phyloP scores from a whole-genome alignment of 92 coral and sea anemone genomes.

The Phenganax subtilis region DNA sequence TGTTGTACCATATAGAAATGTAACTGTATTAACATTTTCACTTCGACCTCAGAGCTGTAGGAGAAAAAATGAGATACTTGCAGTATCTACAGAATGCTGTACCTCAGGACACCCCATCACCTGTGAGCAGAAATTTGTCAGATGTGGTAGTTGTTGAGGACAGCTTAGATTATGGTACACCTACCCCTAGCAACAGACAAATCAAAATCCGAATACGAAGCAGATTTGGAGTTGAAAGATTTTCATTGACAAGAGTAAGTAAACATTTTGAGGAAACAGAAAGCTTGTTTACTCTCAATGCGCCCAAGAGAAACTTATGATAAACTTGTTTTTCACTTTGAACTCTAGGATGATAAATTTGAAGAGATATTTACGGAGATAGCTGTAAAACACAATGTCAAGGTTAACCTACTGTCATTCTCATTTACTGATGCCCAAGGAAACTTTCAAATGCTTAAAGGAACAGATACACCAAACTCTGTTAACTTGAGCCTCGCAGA shows the following conservation, averaged over 20 bases:
- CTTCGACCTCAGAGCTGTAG: conserved; percentile 47
- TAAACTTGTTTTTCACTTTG: neutral
- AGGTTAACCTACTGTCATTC: conserved; percentile 63
- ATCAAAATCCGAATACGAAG: conserved; percentile 74
- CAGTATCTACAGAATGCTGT: conserved; percentile 31
- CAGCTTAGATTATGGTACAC: conserved; percentile 30
- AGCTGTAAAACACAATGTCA: conserved; percentile 57
- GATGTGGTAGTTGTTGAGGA: conserved; percentile 53
- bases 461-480: conserved; percentile 67
- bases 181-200: conserved; percentile 61
- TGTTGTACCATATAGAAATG: neutral
- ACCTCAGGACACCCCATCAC: conserved; percentile 18
- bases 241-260: conserved; percentile 63
- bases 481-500: conserved; percentile 73
- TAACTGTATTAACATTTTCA: neutral
- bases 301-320: neutral
- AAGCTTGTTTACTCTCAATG: neutral
- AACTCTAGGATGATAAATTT: conserved; percentile 69
- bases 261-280: no score
- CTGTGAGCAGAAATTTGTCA: conserved; percentile 15
- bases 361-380: conserved; percentile 59
- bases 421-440: conserved; percentile 52
- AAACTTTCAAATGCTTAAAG: conserved; percentile 48
- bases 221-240: conserved; percentile 72
- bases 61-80: conserved; percentile 47